phyloP scores from a whole-genome alignment of 2,888 invertebrate species.

The Psococerastis gibbosa region DNA sequence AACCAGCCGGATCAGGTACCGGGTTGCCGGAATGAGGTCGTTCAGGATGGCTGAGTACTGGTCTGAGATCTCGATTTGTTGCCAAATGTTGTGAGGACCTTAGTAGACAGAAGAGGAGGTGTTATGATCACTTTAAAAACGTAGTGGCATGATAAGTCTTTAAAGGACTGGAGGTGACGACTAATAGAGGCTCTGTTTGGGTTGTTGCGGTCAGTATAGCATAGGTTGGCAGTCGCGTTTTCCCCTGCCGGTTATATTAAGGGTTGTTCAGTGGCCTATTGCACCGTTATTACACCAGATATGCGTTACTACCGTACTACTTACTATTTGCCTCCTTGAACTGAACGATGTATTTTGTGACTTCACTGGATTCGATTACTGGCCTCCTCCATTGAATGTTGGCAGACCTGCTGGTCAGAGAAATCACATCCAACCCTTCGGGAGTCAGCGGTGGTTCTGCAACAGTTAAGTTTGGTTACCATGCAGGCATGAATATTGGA shows the following conservation, averaged over 20 bases:
- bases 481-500: not conserved
- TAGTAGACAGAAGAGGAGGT: not conserved
- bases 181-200: too few species aligned
- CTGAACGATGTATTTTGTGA: constrained; percentile 48
- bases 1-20: constrained; percentile 47
- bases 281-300: too few species aligned
- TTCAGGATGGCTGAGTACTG: constrained; percentile 45
- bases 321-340: too few species aligned
- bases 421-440: constrained; percentile 42
- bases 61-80: constrained; percentile 42
- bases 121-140: constrained; percentile 14
- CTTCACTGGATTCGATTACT: constrained; percentile 45
- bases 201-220: too few species aligned
- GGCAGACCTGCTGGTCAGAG: constrained; percentile 49
- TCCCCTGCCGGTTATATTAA: too few species aligned
- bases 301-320: too few species aligned
- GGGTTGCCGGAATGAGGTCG: constrained; percentile 48
- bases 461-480: too few species aligned
- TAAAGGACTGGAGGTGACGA: too few species aligned
- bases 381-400: constrained; percentile 59
- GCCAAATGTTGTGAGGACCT: too few species aligned
- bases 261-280: too few species aligned
- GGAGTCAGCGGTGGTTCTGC: constrained; percentile 54
- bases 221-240: too few species aligned
- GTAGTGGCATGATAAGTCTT: constrained; percentile 10